These are phyloP conservation scores for Tiliacea aurago DNA, from an alignment of 2,888 invertebrate species.

Conservation along the genomic window DNA sequence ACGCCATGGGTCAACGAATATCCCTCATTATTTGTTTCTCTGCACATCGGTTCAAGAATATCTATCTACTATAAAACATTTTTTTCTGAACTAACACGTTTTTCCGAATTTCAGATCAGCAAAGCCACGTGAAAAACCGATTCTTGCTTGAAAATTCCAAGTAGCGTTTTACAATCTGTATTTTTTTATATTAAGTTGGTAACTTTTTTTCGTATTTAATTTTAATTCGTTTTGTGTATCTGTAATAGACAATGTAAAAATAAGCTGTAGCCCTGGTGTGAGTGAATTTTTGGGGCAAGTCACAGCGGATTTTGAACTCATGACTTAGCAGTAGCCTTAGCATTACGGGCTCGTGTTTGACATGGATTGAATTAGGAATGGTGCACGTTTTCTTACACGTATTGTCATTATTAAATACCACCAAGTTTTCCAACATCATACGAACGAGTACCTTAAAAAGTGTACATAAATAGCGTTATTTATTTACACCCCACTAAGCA, in stretches of 20 bases:
- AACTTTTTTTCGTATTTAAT: background rate
- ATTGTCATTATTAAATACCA: background rate
- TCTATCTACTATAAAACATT: too few relatives aligned
- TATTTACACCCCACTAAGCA: constrained; percentile 53
- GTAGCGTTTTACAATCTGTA: background rate
- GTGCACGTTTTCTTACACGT: background rate
- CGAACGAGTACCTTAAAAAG: constrained; percentile 18
- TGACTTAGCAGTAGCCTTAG: too few relatives aligned
- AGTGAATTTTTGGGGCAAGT: background rate
- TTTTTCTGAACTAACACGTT: background rate
- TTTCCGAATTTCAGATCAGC: background rate
- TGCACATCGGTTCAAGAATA: background rate
- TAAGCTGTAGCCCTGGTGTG: too few relatives aligned
- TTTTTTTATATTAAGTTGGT: background rate
- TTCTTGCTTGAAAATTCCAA: background rate
- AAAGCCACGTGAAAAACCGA: background rate
- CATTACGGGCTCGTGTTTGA: background rate
- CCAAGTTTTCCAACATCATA: background rate
- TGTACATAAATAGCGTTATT: constrained; percentile 23
- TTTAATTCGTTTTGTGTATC: background rate
- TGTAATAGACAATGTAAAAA: background rate
- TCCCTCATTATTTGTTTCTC: background rate
- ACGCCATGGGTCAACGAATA: background rate
- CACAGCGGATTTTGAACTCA: too few relatives aligned
- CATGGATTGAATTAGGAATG: background rate